These are phyloP conservation scores for Danio choprae DNA, from an alignment of 2,797 vertebrate species.

Conservation along the genomic window DNA sequence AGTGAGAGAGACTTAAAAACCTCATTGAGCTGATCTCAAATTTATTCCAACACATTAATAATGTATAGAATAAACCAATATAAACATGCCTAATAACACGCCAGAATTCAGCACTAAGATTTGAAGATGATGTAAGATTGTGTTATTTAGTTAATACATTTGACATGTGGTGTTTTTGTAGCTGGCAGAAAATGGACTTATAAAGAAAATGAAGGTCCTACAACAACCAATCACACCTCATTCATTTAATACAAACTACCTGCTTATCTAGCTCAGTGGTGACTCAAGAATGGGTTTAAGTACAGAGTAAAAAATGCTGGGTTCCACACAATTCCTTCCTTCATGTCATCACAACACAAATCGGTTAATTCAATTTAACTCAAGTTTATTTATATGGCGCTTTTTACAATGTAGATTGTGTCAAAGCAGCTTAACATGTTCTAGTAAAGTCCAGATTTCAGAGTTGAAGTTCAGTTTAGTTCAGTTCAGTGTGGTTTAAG, in stretches of 20 bases:
- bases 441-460: no score
- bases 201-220: no score
- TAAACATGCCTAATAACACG: neutral
- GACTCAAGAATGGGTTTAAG: no score
- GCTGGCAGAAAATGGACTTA: neutral
- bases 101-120: neutral
- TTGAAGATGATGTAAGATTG: neutral
- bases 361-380: no score
- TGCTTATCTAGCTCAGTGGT: neutral
- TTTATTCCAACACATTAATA: conserved; percentile 8
- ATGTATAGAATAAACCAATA: neutral
- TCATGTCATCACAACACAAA: no score
- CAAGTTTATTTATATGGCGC: no score
- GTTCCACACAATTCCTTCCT: no score
- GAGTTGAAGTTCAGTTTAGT: no score
- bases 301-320: no score
- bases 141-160: neutral
- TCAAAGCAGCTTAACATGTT: no score
- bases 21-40: neutral
- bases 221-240: neutral
- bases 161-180: neutral
- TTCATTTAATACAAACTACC: neutral
- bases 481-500: no score
- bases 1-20: neutral
- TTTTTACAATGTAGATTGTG: no score